Percentiles rank a stretch among this genome's conserved stretches.
Evolutionary conservation across 2,888 invertebrate genomes (phyloP).

Genomic region (Ormyrus pomaceus): DNA sequence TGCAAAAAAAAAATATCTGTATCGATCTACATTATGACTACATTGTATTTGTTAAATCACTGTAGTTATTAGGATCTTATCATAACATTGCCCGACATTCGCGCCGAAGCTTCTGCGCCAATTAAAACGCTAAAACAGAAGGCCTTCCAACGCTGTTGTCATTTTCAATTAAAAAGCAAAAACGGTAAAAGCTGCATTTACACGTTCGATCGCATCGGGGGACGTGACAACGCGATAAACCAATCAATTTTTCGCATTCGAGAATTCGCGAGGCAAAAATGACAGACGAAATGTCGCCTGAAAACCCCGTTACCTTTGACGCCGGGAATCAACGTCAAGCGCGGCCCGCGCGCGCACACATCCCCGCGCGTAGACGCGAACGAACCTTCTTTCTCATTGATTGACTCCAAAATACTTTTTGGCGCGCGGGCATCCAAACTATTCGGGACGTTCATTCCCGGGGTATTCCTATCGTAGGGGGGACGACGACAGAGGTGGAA

Average conservation of each 20-base stretch:
- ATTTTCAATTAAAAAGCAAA: not conserved
- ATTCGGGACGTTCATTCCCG: constrained; percentile 14
- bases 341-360: too few relatives aligned
- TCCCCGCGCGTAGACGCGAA: not conserved
- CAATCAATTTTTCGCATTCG: not conserved
- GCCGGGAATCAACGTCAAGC: constrained; percentile 18
- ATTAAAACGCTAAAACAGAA: too few relatives aligned
- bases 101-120: too few relatives aligned
- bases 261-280: not conserved
- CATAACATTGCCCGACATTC: too few relatives aligned
- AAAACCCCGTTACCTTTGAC: not conserved
- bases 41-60: too few relatives aligned
- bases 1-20: too few relatives aligned
- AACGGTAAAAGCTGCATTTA: not conserved
- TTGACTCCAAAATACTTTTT: constrained; percentile 15
- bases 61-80: too few relatives aligned
- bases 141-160: too few relatives aligned
- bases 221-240: not conserved
- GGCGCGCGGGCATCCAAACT: constrained; percentile 14
- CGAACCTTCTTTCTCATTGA: too few relatives aligned
- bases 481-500: not conserved
- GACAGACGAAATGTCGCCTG: not conserved
- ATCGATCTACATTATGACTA: too few relatives aligned
- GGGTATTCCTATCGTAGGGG: not conserved
- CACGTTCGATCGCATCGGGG: too few relatives aligned